Evolutionary conservation across 2,888 invertebrate genomes (phyloP), one percentile per base, ranked within the genome.

Genomic region (Brenthis daphne): DNA sequence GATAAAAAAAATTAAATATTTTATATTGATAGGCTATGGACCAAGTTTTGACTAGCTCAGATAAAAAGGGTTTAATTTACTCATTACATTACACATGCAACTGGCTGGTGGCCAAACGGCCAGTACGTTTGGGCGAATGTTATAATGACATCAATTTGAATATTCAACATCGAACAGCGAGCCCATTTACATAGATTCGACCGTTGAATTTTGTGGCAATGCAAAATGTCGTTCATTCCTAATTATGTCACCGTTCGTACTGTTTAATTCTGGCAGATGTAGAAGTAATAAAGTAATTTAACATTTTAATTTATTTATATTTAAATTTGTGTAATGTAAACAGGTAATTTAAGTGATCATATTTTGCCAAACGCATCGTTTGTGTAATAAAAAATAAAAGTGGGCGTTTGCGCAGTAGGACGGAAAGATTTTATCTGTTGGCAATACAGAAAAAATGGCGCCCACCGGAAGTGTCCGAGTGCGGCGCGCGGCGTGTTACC

Each of bases 141-240:
- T 92, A 92, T 92, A 92, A 92, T 92, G 92, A 92, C 92, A 92
- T 92, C 90, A 91, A 90, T 92, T 92, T 92, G 91, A 92, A 92
- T 92, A 92, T 92, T 92, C 91, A 91, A 90, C 92, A 90, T 91
- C 82, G 90, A 90, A 89, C 90, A 85, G 88, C 88, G 83, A 89
- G 86, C 85, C 82, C 86, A 92, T 92, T 92, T 88, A 90, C 92
- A 92, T 92, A 90, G 90, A 91, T 90, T 89, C 86, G 89, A 84
- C 90, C 88, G 90, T 90, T 90, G 89, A 88, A 90, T 90, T 89
- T 89, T 86, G 90, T 89, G 81, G 85, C 85, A 82, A 84, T 89
- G 88, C 87, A 89, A 90, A 79, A 91, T 89, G 87, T 83, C 82
- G 81, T 81, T 82, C 81, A 82, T 84, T 85, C 85, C 88, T 91